Evolutionary conservation across 1,140 invertebrate genomes (phyloP).

Genomic region (Drosophila repletoides): DNA sequence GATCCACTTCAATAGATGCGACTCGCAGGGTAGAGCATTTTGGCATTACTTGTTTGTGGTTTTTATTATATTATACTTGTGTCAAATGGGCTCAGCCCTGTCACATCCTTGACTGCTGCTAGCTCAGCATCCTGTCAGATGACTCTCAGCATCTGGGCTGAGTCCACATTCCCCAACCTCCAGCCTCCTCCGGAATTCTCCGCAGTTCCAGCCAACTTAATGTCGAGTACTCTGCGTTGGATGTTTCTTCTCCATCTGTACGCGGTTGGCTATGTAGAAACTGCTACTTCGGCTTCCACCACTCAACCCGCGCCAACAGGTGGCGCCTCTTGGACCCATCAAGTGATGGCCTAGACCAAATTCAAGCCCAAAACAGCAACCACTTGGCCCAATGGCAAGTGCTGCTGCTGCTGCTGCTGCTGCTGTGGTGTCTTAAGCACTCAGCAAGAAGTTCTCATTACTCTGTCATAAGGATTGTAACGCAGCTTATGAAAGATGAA

Average conservation of each 20-base stretch:
- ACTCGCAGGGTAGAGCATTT: neutral
- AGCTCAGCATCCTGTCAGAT: constrained; percentile 67
- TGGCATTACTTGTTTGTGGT: constrained; percentile 76
- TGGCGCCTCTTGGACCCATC: constrained; percentile 20
- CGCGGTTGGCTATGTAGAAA: neutral
- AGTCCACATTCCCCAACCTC: neutral
- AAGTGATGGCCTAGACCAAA: constrained; percentile 2
- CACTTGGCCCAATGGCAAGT: constrained; percentile 22
- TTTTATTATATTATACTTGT: constrained; percentile 77
- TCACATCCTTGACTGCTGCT: constrained; percentile 68
- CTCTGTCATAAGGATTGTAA: neutral
- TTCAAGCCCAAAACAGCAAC: constrained; percentile 19
- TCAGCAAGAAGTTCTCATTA: constrained; percentile 11
- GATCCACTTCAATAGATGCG: constrained; percentile 21
- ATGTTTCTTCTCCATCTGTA: neutral
- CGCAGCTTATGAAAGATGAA: constrained; percentile 3
- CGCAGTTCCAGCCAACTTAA: constrained; percentile 51
- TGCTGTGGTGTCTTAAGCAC: neutral
- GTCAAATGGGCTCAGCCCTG: constrained; percentile 76
- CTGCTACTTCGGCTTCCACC: neutral
- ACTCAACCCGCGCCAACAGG: constrained; percentile 43
- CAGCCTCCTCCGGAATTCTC: neutral
- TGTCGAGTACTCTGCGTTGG: constrained; percentile 35
- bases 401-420: neutral
- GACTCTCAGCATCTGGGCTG: constrained; percentile 28